A percentile compares a stretch with the other conserved stretches of the same genome.
These are phyloP conservation scores for Drosophila neotestacea DNA, from an alignment of 2,888 invertebrate genomes.

Conservation along the genomic window DNA sequence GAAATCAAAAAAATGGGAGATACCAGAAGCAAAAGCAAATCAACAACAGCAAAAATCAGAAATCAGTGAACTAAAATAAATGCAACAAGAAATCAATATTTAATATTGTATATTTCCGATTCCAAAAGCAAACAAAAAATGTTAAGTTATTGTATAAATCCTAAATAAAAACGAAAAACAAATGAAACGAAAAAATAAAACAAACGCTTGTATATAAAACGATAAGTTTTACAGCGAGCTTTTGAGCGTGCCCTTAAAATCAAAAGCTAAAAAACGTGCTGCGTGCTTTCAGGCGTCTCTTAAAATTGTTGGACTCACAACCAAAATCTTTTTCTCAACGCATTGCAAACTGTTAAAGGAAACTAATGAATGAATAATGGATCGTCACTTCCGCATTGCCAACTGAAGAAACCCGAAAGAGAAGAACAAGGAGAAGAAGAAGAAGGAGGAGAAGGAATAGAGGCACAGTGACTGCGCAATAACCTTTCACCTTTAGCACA, in stretches of 20 bases:
- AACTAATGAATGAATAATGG: constrained; percentile 20
- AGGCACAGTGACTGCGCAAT: constrained; percentile 13
- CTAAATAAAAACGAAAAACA: constrained; percentile 59
- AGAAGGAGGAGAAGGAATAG: background rate
- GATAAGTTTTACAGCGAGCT: constrained; percentile 1
- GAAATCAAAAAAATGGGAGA: constrained; percentile 31
- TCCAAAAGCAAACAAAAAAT: constrained; percentile 72
- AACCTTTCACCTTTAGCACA: constrained; percentile 55
- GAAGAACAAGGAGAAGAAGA: background rate
- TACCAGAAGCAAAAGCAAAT: constrained; percentile 28
- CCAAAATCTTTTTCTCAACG: constrained; percentile 11
- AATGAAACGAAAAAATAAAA: constrained; percentile 10
- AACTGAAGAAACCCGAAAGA: background rate
- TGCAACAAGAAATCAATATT: constrained; percentile 73
- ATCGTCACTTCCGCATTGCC: constrained; percentile 50
- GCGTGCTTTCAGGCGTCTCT: constrained; percentile 35
- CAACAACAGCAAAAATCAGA: constrained; percentile 22
- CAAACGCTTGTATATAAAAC: background rate
- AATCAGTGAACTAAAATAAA: constrained; percentile 47
- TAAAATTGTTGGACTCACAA: background rate
- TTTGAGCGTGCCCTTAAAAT: constrained; percentile 13
- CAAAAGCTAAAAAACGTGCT: background rate
- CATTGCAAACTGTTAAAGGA: constrained; percentile 10
- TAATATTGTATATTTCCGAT: constrained; percentile 83
- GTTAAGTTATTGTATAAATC: constrained; percentile 81